Percentiles rank a stretch among this genome's conserved stretches.
phyloP scores from a whole-genome alignment of 2,113 vertebrate genomes.

The Bucco capensis region DNA sequence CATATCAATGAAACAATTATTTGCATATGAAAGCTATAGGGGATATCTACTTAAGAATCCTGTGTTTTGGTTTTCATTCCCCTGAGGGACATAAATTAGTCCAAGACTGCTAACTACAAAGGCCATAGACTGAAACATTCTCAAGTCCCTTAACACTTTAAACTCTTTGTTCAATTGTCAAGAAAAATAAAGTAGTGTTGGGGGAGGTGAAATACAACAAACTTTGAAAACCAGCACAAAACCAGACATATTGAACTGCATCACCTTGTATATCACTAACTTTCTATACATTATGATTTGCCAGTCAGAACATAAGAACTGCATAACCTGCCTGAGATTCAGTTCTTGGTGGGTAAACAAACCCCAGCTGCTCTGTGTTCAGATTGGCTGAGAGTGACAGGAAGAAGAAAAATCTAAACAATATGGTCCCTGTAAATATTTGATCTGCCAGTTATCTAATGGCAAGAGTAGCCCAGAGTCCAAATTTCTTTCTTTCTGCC shows the following conservation, averaged over 20 bases:
- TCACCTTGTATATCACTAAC: background rate
- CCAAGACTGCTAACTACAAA: background rate
- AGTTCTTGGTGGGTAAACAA: conserved; percentile 42
- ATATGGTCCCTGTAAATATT: conserved; percentile 69
- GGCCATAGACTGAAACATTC: background rate
- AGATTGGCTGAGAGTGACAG: conserved; percentile 45
- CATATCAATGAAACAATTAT: conserved; percentile 6
- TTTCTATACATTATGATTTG: background rate
- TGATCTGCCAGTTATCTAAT: conserved; percentile 64
- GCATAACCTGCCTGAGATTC: conserved; percentile 44
- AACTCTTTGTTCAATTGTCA: background rate
- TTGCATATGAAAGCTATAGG: background rate
- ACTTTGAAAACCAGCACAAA: background rate
- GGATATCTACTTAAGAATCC: background rate
- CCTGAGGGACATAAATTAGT: background rate
- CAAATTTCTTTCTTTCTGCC: conserved; percentile 44
- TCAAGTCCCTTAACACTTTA: background rate
- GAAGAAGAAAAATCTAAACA: conserved; percentile 64
- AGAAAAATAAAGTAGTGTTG: background rate
- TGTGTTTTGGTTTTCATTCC: background rate
- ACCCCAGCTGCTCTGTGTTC: conserved; percentile 47
- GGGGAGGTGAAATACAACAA: background rate
- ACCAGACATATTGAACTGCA: background rate
- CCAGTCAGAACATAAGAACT: conserved; percentile 22
- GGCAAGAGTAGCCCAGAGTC: conserved; percentile 41